Conservation (phyloP, 2,113 vertebrate species). For the Charina bottae region DNA sequence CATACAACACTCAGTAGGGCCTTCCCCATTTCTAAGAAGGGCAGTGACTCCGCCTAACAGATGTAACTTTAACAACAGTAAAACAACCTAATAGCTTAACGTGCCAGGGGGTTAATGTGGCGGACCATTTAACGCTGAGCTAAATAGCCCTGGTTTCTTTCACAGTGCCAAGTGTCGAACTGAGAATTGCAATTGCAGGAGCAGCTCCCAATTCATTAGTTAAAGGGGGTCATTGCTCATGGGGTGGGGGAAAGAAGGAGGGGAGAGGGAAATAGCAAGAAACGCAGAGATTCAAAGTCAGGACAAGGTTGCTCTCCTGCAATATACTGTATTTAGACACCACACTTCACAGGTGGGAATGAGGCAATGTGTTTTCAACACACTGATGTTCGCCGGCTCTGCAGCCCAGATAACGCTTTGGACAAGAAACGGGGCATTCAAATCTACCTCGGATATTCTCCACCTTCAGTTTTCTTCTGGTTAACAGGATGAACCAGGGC, state of each 20-base stretch:
- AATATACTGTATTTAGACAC: slow-evolving; percentile 54
- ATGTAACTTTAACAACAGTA: slow-evolving; percentile 82
- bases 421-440: slow-evolving; percentile 61
- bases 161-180: slow-evolving; percentile 79
- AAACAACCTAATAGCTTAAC: slow-evolving; percentile 81
- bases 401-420: slow-evolving; percentile 68
- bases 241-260: slow-evolving; percentile 58
- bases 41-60: slow-evolving; percentile 78
- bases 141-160: slow-evolving; percentile 81
- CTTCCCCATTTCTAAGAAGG: slow-evolving; percentile 64
- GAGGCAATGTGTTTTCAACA: slow-evolving; percentile 44
- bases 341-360: slow-evolving; percentile 66
- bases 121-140: slow-evolving; percentile 79
- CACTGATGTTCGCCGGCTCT: slow-evolving; percentile 56
- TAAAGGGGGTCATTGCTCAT: slow-evolving; percentile 84
- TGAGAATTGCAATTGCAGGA: slow-evolving; percentile 80
- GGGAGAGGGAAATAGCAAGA: slow-evolving; percentile 45
- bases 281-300: slow-evolving; percentile 59
- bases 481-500: slow-evolving; percentile 5
- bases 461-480: slow-evolving; percentile 17
- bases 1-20: slow-evolving; percentile 6
- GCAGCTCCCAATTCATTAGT: slow-evolving; percentile 77
- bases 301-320: slow-evolving; percentile 69
- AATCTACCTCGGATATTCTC: slow-evolving; percentile 62
- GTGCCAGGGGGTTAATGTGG: slow-evolving; percentile 82